These are phyloP conservation scores for Pachycephala philippinensis DNA, from an alignment of 2,113 vertebrate species.

Conservation along the genomic window DNA sequence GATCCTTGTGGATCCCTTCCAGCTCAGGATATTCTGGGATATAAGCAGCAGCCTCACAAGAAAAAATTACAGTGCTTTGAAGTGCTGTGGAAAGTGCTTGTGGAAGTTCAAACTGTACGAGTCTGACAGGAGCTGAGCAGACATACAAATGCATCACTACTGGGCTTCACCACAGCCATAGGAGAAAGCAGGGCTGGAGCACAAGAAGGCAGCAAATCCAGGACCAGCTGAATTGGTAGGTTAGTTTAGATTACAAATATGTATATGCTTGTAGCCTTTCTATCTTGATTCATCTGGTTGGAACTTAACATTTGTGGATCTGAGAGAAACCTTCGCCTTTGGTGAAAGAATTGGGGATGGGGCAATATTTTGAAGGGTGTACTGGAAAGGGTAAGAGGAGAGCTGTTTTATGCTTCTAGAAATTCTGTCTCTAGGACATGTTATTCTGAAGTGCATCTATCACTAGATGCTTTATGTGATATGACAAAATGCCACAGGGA, in stretches of 20 bases:
- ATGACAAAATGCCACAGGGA: conserved; percentile 38
- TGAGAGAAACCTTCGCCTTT: neutral
- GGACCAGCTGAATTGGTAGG: neutral
- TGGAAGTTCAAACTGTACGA: neutral
- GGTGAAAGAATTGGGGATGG: neutral
- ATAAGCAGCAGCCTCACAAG: neutral
- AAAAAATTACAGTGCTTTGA: neutral
- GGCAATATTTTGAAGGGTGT: neutral
- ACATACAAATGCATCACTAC: neutral
- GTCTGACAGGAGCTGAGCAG: neutral
- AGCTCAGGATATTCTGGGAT: neutral
- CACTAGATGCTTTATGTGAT: conserved; percentile 35
- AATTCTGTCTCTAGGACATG: neutral
- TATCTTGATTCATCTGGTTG: neutral
- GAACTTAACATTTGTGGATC: neutral
- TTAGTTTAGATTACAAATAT: neutral
- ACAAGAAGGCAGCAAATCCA: neutral
- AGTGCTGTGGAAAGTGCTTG: neutral
- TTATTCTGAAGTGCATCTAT: conserved; percentile 20
- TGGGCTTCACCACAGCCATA: neutral
- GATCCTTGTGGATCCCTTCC: neutral
- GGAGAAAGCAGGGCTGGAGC: neutral
- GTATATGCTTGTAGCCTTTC: neutral
- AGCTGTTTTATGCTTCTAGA: neutral
- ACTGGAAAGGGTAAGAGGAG: neutral